Percentiles rank a stretch among this genome's conserved stretches.
Conservation (phyloP, 1,140 invertebrate species). For the Bombus huntii region DNA sequence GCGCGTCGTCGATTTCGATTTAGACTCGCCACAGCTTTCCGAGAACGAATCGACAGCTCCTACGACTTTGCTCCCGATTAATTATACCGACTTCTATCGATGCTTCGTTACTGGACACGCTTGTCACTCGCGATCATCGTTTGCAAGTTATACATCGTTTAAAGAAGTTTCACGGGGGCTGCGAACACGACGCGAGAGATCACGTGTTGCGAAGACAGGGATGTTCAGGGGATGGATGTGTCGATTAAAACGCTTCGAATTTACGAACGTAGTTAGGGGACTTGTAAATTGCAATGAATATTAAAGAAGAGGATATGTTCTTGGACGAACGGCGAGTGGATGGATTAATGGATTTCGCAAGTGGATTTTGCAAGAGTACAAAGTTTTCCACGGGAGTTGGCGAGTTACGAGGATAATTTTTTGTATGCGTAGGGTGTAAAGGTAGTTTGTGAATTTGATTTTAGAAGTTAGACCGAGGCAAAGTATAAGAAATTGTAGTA, state of each 20-base stretch:
- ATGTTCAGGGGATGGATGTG: neutral
- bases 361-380: neutral
- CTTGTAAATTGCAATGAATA: neutral
- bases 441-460: neutral
- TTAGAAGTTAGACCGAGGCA: neutral
- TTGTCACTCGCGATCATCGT: conserved; percentile 5
- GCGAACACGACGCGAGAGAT: neutral
- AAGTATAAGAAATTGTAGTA: no score
- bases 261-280: neutral
- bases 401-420: no score
- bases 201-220: neutral
- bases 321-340: neutral
- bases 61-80: conserved; percentile 36
- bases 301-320: neutral
- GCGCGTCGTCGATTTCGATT: conserved; percentile 24
- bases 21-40: neutral
- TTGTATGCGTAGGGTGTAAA: no score
- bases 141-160: no score
- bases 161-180: neutral
- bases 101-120: neutral
- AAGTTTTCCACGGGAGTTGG: neutral
- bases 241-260: conserved; percentile 16
- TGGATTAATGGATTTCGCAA: neutral
- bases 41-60: conserved; percentile 6
- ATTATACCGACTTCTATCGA: conserved; percentile 42